Percentiles rank a stretch among this genome's conserved stretches.
phyloP scores from a whole-genome alignment of 2,113 vertebrate genomes.

The Nothocercus nigrocapillus region DNA sequence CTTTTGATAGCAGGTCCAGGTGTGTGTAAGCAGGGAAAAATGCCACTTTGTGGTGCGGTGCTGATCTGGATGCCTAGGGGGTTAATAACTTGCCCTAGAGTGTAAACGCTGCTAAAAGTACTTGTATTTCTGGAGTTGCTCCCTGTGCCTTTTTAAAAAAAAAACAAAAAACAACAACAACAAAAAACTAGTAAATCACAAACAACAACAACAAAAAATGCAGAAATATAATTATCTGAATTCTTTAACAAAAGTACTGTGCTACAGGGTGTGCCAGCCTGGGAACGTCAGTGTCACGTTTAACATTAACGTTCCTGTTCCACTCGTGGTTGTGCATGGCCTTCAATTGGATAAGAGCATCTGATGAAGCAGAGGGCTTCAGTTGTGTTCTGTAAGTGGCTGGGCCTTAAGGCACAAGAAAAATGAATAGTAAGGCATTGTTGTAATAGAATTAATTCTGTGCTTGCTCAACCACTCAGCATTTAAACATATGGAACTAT shows the following conservation, averaged over 20 bases:
- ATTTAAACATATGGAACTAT: conserved; percentile 61
- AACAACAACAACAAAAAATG: background rate
- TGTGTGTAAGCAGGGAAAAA: background rate
- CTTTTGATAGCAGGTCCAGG: background rate
- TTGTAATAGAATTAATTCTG: conserved; percentile 52
- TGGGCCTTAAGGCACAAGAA: conserved; percentile 36
- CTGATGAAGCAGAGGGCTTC: background rate
- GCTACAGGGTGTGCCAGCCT: background rate
- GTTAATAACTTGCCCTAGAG: background rate
- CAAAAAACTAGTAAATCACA: background rate
- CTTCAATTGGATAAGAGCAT: conserved; percentile 8
- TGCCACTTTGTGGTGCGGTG: background rate
- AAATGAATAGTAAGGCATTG: conserved; percentile 46
- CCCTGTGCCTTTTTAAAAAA: background rate
- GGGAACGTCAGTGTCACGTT: background rate
- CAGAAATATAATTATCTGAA: background rate
- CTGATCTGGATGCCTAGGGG: background rate
- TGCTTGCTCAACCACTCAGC: conserved; percentile 39
- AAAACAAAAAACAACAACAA: background rate
- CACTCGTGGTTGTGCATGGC: background rate
- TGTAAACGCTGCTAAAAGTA: background rate
- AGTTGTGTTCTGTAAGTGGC: background rate
- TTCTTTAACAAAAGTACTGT: background rate
- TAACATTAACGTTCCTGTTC: background rate
- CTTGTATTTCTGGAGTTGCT: background rate